Conservation (phyloP, 1,140 invertebrate genomes). For the Pygmarrhopalites habei region DNA sequence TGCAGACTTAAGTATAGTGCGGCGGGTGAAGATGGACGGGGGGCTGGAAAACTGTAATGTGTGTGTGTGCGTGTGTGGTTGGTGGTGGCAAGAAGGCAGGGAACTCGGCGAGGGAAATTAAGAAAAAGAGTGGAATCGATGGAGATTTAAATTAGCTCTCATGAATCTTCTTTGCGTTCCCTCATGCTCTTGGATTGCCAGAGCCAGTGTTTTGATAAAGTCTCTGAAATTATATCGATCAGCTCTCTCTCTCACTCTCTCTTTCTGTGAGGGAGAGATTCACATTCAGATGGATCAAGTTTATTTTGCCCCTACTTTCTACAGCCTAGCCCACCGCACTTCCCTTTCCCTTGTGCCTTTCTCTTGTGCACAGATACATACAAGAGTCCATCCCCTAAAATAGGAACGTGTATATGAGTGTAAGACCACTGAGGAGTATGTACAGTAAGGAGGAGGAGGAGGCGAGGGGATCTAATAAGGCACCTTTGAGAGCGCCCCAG, state of each 20-base stretch:
- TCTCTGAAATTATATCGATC: slow-evolving; percentile 29
- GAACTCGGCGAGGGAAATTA: slow-evolving; percentile 26
- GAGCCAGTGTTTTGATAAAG: slow-evolving; percentile 30
- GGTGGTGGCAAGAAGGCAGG: neutral
- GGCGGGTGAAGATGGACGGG: too few species aligned
- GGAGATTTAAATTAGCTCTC: slow-evolving; percentile 37
- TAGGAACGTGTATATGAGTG: too few species aligned
- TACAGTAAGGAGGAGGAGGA: too few species aligned
- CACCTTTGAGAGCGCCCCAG: too few species aligned
- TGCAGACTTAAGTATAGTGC: too few species aligned
- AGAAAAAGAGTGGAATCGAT: slow-evolving; percentile 34
- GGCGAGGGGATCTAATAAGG: too few species aligned
- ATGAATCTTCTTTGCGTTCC: slow-evolving; percentile 34
- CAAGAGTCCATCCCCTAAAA: too few species aligned
- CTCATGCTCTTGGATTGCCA: slow-evolving; percentile 27
- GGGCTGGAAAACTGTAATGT: too few species aligned
- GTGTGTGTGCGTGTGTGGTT: neutral
- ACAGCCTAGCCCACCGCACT: neutral
- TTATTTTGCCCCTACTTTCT: slow-evolving; percentile 6
- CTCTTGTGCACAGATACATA: too few species aligned
- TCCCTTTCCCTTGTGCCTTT: neutral
- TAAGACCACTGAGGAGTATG: too few species aligned
- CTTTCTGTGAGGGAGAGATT: slow-evolving; percentile 3
- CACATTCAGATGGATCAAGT: neutral
- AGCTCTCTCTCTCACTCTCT: too few species aligned